Conservation (phyloP, 2,888 invertebrate genomes). For the Orthonevra nobilis region DNA sequence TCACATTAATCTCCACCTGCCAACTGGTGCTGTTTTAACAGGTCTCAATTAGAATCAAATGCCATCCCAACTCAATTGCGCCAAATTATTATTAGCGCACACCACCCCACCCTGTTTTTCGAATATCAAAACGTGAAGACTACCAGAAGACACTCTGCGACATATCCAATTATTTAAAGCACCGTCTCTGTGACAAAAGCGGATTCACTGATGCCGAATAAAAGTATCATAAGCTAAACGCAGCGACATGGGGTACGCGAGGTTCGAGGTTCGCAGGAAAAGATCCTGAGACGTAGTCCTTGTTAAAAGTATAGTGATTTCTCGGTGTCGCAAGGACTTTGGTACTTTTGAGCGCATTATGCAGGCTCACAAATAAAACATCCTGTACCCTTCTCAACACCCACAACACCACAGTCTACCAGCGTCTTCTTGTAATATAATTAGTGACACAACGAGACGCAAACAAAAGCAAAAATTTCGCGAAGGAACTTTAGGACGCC, state of each 20-base stretch:
- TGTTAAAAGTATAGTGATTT: slow-evolving; percentile 21
- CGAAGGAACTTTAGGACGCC: slow-evolving; percentile 54
- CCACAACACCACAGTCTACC: too few relatives aligned
- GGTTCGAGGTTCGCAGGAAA: slow-evolving; percentile 28
- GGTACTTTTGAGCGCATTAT: slow-evolving; percentile 59
- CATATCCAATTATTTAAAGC: slow-evolving; percentile 68
- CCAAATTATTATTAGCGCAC: slow-evolving; percentile 49
- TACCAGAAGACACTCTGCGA: slow-evolving; percentile 31
- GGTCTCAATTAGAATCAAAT: slow-evolving; percentile 60
- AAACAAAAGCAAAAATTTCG: slow-evolving; percentile 61
- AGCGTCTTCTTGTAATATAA: slow-evolving; percentile 68
- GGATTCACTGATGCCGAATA: slow-evolving; percentile 66
- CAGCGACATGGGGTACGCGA: slow-evolving; percentile 39
- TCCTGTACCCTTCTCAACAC: slow-evolving; percentile 45
- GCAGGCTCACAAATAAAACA: slow-evolving; percentile 68
- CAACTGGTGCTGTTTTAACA: slow-evolving; percentile 25
- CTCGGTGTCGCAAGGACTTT: slow-evolving; percentile 24
- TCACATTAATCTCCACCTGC: slow-evolving; percentile 22
- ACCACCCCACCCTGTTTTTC: background rate
- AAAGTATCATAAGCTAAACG: slow-evolving; percentile 68
- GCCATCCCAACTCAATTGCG: slow-evolving; percentile 28
- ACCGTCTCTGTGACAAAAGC: slow-evolving; percentile 66
- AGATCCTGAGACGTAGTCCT: slow-evolving; percentile 61
- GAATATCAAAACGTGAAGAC: slow-evolving; percentile 26
- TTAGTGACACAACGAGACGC: slow-evolving; percentile 68